phyloP scores from a whole-genome alignment of 1,140 invertebrate species.

The Caenorhabditis remanei region DNA sequence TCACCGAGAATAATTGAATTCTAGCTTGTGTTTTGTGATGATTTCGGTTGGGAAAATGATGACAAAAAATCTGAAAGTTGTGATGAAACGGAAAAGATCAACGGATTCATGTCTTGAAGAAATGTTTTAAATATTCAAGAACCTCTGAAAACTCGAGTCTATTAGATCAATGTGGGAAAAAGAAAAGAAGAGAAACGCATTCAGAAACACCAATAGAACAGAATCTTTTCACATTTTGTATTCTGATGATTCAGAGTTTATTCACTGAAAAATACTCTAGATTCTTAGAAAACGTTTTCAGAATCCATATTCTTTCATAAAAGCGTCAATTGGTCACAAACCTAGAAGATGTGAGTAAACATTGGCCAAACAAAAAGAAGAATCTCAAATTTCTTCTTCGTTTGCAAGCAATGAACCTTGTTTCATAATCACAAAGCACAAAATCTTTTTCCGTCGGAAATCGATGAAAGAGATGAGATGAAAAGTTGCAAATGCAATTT shows the following conservation, averaged over 20 bases:
- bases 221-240: too few relatives aligned
- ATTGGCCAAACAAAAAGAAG: not conserved
- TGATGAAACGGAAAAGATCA: too few relatives aligned
- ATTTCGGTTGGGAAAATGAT: too few relatives aligned
- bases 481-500: not conserved
- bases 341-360: not conserved
- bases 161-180: too few relatives aligned
- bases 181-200: too few relatives aligned
- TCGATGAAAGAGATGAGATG: not conserved
- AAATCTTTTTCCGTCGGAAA: not conserved
- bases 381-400: not conserved
- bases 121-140: too few relatives aligned
- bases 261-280: not conserved
- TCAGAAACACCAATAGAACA: too few relatives aligned
- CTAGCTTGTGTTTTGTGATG: too few relatives aligned
- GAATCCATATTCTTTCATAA: not conserved
- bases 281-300: not conserved
- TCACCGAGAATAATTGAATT: too few relatives aligned
- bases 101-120: too few relatives aligned
- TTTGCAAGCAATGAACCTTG: not conserved
- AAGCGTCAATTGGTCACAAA: not conserved
- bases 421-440: conserved; percentile 1
- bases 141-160: too few relatives aligned
- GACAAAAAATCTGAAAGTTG: too few relatives aligned
- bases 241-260: not conserved